A percentile compares a stretch with the other conserved stretches of the same genome.
These are phyloP conservation scores for Antennarius maculatus DNA, from an alignment of 2,797 vertebrate genomes.

Conservation along the genomic window DNA sequence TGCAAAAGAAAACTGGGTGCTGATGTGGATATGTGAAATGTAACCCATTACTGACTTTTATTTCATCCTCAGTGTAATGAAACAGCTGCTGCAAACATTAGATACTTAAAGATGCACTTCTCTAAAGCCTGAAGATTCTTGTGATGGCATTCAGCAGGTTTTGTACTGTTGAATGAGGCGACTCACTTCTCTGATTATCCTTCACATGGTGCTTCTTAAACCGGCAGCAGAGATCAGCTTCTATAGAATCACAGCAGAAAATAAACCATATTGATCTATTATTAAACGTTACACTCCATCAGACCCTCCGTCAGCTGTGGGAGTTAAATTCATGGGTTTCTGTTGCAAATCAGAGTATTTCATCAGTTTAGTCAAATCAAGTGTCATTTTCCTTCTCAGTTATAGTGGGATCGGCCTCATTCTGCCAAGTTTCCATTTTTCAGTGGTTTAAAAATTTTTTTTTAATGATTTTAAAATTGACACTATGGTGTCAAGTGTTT, in stretches of 20 bases:
- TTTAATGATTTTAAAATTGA: background rate
- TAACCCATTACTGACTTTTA: conserved; percentile 19
- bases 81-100: conserved; percentile 32
- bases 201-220: conserved; percentile 11
- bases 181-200: conserved; percentile 9
- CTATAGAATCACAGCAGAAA: conserved; percentile 10
- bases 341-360: conserved; percentile 38
- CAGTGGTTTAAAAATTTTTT: conserved; percentile 14
- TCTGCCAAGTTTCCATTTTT: conserved; percentile 51
- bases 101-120: conserved; percentile 5
- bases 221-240: background rate
- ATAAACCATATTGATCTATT: conserved; percentile 47
- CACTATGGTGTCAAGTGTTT: conserved; percentile 1
- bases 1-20: conserved; percentile 19
- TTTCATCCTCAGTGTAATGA: conserved; percentile 5
- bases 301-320: conserved; percentile 5
- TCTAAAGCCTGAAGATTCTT: conserved; percentile 1
- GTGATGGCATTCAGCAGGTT: conserved; percentile 6
- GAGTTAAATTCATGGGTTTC: conserved; percentile 8
- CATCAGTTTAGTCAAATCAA: conserved; percentile 35
- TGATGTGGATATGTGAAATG: conserved; percentile 10
- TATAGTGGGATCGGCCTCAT: conserved; percentile 42
- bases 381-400: conserved; percentile 24
- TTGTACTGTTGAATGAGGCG: background rate
- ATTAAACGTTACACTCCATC: conserved; percentile 47